Evolutionary conservation across 1,140 invertebrate genomes (phyloP).

Genomic region (Drosophila fuyamai): DNA sequence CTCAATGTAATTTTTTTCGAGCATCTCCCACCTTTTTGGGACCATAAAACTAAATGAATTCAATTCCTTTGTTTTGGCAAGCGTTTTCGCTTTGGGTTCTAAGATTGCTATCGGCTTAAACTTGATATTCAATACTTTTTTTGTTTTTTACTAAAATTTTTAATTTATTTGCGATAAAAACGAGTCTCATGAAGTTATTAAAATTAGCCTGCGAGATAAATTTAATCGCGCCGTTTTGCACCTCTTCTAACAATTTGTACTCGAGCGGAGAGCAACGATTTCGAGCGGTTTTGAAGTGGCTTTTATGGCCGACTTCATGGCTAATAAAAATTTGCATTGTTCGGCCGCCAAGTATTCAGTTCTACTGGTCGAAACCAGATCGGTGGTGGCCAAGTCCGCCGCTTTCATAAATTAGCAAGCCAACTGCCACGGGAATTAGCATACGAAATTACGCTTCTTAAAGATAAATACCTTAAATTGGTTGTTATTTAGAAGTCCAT

Average conservation of each 20-base stretch:
- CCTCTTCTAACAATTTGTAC: constrained; percentile 53
- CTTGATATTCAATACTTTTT: constrained; percentile 39
- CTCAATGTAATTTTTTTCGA: constrained; percentile 34
- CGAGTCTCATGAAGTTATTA: constrained; percentile 44
- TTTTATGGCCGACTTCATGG: constrained; percentile 56
- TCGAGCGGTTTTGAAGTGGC: constrained; percentile 38
- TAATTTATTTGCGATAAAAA: constrained; percentile 51
- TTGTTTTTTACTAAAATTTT: constrained; percentile 32
- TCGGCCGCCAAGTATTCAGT: constrained; percentile 23
- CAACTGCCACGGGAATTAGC: constrained; percentile 48
- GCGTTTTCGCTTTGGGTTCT: constrained; percentile 22
- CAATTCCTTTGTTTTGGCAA: constrained; percentile 36
- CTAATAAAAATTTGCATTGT: constrained; percentile 64
- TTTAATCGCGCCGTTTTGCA: constrained; percentile 62
- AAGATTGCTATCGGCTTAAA: constrained; percentile 31
- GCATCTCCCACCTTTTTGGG: constrained; percentile 68
- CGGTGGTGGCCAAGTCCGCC: constrained; percentile 12
- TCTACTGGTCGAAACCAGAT: constrained; percentile 28
- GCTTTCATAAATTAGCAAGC: constrained; percentile 33
- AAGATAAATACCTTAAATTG: constrained; percentile 77
- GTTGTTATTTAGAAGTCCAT: constrained; percentile 71
- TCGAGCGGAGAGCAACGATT: constrained; percentile 19
- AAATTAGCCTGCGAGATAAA: constrained; percentile 57
- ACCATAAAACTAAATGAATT: constrained; percentile 71
- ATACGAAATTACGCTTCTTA: constrained; percentile 65